Base-by-base conservation (phyloP, 2,888 invertebrate species). In the Galerucella nymphaeae region DNA sequence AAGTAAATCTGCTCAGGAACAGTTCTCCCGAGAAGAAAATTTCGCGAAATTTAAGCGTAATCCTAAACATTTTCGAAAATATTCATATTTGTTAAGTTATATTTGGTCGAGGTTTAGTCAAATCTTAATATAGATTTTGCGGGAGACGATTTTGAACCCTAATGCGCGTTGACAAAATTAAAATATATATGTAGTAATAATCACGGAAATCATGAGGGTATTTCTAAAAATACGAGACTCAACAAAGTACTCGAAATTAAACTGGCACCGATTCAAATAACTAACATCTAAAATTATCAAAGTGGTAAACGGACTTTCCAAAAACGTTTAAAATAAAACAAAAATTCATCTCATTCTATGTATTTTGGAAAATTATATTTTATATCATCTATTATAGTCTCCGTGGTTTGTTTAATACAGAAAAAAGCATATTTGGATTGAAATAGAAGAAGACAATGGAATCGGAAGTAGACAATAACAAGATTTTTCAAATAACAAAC, bases 251-350 rank as follows among this genome's bases (percentile, higher is more conserved):
- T 71, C 62, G 67, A 59, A 73, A 73, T 68, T 70, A 53, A 70
- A 73, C 75, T 79, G 79, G 79, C 79, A 78, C 57, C 30, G 71
- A 62, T 78, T 79, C 79, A 79, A 78, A 71, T 70, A 72, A 71
- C 61, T 63, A 61, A 69, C 14, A n/a, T 62, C 78, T 79, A 81
- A 81, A 77, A 75, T 80, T 80, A 80, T 72, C 74, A 14, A 71
- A 75, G 79, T 78, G 78, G 79, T 80, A 79, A 80, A 79, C 78
- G 81, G 78, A 78, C 80, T 81, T 81, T 80, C 81, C 81, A 80
- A 74, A 76, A 76, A 80, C 70, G 78, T 78, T 79, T 77, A 76
- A 78, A 78, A 78, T 80, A 79, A 70, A 75, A 71, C 75, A 68
- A 38, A 58, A 42, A 55, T 58, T 57, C 16, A 62, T n/a, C 14